Base-by-base conservation (phyloP, 1,140 invertebrate genomes). In the Pemphigus obesinymphae region DNA sequence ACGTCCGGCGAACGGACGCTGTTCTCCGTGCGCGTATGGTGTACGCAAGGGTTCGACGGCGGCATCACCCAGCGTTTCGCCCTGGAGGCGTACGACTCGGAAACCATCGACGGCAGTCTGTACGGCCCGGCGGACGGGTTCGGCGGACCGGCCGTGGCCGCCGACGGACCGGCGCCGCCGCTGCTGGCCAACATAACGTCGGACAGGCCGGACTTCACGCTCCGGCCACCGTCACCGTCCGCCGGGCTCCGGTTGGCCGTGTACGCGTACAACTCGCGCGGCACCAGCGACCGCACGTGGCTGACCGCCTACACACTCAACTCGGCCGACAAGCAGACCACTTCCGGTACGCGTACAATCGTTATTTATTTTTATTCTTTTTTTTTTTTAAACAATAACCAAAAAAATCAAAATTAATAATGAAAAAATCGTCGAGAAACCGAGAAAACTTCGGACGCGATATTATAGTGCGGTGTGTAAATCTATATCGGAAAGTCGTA, bases 251-350 rank as follows among this genome's bases (percentile, higher is more conserved):
- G 90, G 75, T 91, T 95, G 86, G 87, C 90, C 61, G 88, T 95
- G 5, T 96, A 94, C 85, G 92, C 95, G 0, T 90, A 92, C 53
- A 97, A 97, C 87, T 91, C 92, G 34, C 96, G 95, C 86, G 95
- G 95, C 34, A 89, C 91, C 53, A 95, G 94, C 83, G 93, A 96
- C 78, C 84, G 88, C 15, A 87, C 90, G 11, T 85, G 87, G 17
- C 83, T 92, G 2, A 90, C 92, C 84, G 91, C 90, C 23, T 91
- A 89, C 84, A 93, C 92, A 11, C 88, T 94, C 1, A 93, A 94
- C 87, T 89, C 91, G 58, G 92, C 93, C 37, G 93, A 95, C 85
- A 94, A 93, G 85, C 92, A 93, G 88, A 94, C 93, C 86, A 92
- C 93, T 94, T 88, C 58, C 48, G 43, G 63, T 82, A 73, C 20